Base-by-base conservation (phyloP, 2,797 vertebrate genomes). In the Sylvilagus floridanus region DNA sequence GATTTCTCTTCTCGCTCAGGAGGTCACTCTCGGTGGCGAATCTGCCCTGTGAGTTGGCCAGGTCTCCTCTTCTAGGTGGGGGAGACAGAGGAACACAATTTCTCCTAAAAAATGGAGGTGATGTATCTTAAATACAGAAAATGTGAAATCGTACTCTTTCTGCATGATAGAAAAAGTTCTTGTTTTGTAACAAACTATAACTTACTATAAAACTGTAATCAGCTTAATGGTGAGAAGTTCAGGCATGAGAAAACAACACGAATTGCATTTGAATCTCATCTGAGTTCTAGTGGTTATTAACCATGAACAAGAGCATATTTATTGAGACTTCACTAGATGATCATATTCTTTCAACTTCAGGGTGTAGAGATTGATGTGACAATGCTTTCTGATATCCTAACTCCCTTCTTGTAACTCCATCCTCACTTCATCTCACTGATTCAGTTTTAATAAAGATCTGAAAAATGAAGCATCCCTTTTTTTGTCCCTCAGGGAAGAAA, bases 1-100 rank as follows among this genome's bases (percentile, higher is more conserved):
- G 63, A n/a, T 72, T 96, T 91, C 54, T 87, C 24, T 82, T 68
- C 69, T 69, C 84, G 17, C 28, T 73, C n/a, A 13, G 3, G 73
- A 88, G 73, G 86, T 93, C 91, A 60, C 24, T 21, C 0, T 9
- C 5, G 26, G 72, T 65, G 42, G 52, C 7, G 13, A 47, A 57
- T 78, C 60, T 84, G 37, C 1, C 0, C 13, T 5, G 19, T 12
- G 63, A 78, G 62, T 22, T 11, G 28, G 13, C 37, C 1, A 13
- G 24, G 28, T 71, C 35, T 66, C 19, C 21, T 62, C 10, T 66
- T 22, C 12, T 16, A 7, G 28, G 50, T 82, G 78, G 28, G 17
- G 62, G 21, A 10, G 35, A 78, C 30, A 19, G 54, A 57, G 66
- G 82, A 37, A 60, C 52, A n/a, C 14, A 21, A n/a, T 57, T 76